Conservation (phyloP, 2,888 invertebrate species). For the Xylota segnis region DNA sequence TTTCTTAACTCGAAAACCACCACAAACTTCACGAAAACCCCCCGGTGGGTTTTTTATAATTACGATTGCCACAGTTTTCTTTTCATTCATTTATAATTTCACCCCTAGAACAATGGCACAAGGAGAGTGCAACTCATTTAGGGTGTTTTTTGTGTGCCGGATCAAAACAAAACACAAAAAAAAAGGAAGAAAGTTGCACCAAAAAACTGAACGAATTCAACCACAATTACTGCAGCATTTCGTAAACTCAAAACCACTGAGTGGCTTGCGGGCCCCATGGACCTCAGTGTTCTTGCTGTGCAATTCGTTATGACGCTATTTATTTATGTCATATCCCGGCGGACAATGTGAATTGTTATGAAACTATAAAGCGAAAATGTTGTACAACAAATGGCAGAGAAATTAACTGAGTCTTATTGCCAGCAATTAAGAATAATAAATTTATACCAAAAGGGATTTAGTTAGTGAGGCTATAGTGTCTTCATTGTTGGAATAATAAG, state of each 20-base stretch:
- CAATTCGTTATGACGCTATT: slow-evolving; percentile 5
- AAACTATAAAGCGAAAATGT: slow-evolving; percentile 3
- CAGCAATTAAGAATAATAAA: not conserved
- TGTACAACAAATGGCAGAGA: slow-evolving; percentile 31
- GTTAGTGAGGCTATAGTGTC: not conserved
- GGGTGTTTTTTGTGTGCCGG: not conserved
- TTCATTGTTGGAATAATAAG: not conserved
- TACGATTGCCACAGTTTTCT: slow-evolving; percentile 23
- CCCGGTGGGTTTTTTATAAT: slow-evolving; percentile 16
- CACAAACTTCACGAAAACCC: slow-evolving; percentile 2
- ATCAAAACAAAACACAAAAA: not conserved
- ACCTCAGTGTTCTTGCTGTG: not conserved
- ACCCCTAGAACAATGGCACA: not conserved
- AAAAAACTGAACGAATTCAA: slow-evolving; percentile 9
- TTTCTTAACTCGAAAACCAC: not conserved
- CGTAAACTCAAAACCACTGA: slow-evolving; percentile 10
- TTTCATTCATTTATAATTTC: slow-evolving; percentile 1
- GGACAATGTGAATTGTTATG: slow-evolving; percentile 28
- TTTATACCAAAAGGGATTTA: not conserved
- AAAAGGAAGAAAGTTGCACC: not conserved
- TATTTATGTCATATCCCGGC: slow-evolving; percentile 21
- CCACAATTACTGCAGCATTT: slow-evolving; percentile 37
- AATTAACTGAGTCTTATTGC: slow-evolving; percentile 21
- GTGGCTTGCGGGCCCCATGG: slow-evolving; percentile 6
- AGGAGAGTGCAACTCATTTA: slow-evolving; percentile 3